Percentiles rank a stretch among this genome's conserved stretches.
Conservation (phyloP, 2,113 vertebrate genomes). For the Harpagus bidentatus region DNA sequence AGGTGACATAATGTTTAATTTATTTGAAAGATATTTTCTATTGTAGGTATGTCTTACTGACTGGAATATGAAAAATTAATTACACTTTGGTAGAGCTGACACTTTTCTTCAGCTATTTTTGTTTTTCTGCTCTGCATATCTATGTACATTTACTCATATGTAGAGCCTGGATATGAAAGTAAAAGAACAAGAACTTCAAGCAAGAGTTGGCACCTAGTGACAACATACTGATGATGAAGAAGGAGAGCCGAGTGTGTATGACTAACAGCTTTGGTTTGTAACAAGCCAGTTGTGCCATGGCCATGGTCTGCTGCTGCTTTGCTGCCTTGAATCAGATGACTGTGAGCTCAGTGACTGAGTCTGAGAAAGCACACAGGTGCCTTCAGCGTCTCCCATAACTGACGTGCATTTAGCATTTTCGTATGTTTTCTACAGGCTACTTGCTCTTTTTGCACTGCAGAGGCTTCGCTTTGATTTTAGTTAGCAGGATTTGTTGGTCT, state of each 20-base stretch:
- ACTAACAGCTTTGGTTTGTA: not conserved
- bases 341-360: not conserved
- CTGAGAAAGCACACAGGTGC: not conserved
- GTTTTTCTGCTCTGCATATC: not conserved
- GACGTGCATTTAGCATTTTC: not conserved
- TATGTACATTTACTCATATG: fast-evolving
- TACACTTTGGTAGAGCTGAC: not conserved
- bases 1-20: not conserved
- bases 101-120: not conserved
- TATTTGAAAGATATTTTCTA: not conserved
- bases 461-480: not conserved
- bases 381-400: not conserved
- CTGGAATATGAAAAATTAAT: not conserved
- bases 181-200: not conserved
- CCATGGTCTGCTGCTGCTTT: not conserved
- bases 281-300: not conserved
- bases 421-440: not conserved
- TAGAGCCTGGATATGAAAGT: not conserved
- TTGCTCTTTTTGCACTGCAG: not conserved
- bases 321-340: not conserved
- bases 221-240: not conserved
- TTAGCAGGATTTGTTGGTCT: not conserved
- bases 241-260: not conserved
- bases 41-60: not conserved
- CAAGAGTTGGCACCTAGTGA: not conserved